Percentiles rank a stretch among this genome's conserved stretches.
Evolutionary conservation across 2,113 vertebrate species (phyloP).

Genomic region (Stegastes partitus): DNA sequence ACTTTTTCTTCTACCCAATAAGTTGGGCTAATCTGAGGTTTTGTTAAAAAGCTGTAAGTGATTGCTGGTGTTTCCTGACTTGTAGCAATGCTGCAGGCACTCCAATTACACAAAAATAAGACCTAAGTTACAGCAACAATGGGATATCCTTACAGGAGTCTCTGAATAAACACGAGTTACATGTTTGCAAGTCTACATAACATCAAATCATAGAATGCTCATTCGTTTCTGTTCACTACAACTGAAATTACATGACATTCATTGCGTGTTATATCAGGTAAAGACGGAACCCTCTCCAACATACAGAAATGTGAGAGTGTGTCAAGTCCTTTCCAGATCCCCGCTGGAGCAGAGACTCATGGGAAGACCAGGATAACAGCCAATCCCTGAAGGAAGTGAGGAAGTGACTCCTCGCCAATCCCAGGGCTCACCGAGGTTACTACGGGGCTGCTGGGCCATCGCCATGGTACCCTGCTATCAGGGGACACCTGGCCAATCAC

Average conservation of each 20-base stretch:
- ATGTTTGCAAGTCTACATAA: not conserved
- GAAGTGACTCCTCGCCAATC: slow-evolving; percentile 75
- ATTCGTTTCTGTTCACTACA: slow-evolving; percentile 5
- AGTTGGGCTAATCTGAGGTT: too few relatives aligned
- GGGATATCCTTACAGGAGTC: too few relatives aligned
- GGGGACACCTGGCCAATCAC: slow-evolving; percentile 69
- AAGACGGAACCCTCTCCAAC: slow-evolving; percentile 22
- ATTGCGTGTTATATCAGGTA: not conserved
- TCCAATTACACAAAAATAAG: too few relatives aligned
- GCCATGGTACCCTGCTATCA: slow-evolving; percentile 72
- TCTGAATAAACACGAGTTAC: not conserved
- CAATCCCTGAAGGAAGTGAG: slow-evolving; percentile 72
- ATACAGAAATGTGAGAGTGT: slow-evolving; percentile 38
- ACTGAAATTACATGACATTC: not conserved
- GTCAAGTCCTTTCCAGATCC: slow-evolving; percentile 21
- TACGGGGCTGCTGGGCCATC: slow-evolving; percentile 65
- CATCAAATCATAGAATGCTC: slow-evolving; percentile 1
- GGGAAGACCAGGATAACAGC: slow-evolving; percentile 71
- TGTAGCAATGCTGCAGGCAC: too few relatives aligned
- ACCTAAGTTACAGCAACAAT: too few relatives aligned
- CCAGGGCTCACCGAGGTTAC: slow-evolving; percentile 60
- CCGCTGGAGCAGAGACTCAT: slow-evolving; percentile 61
- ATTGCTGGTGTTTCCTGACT: too few relatives aligned
- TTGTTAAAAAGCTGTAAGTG: too few relatives aligned
- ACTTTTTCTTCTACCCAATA: too few relatives aligned